These are phyloP conservation scores for Pegoplata infirma DNA, from an alignment of 2,888 invertebrate species.

Conservation along the genomic window DNA sequence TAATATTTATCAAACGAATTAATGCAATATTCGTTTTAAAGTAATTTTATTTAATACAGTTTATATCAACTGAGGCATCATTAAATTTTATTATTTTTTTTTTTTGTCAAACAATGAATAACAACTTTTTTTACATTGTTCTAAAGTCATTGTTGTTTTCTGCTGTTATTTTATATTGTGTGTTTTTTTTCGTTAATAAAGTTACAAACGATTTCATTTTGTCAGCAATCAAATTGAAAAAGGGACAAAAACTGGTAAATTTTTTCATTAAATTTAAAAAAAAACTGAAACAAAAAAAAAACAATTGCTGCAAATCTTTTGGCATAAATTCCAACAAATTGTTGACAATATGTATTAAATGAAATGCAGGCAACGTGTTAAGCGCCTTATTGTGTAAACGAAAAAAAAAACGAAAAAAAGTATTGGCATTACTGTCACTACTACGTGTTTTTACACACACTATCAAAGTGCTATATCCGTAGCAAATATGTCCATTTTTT, in stretches of 20 bases:
- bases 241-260: slow-evolving; percentile 58
- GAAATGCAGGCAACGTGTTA: slow-evolving; percentile 61
- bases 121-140: slow-evolving; percentile 57
- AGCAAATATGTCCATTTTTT: slow-evolving; percentile 22
- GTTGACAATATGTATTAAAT: slow-evolving; percentile 72
- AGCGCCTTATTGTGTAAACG: slow-evolving; percentile 53
- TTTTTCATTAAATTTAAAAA: slow-evolving; percentile 62
- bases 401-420: slow-evolving; percentile 39
- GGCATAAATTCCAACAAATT: slow-evolving; percentile 67
- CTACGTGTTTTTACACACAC: neutral
- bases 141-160: slow-evolving; percentile 33
- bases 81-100: slow-evolving; percentile 49
- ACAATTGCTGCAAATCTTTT: slow-evolving; percentile 51
- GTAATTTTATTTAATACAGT: slow-evolving; percentile 14
- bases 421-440: slow-evolving; percentile 63
- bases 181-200: slow-evolving; percentile 44
- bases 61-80: slow-evolving; percentile 46
- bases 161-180: slow-evolving; percentile 29
- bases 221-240: slow-evolving; percentile 58
- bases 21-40: slow-evolving; percentile 31
- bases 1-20: neutral
- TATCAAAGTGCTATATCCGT: slow-evolving; percentile 33
- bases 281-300: slow-evolving; percentile 22
- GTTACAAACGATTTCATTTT: slow-evolving; percentile 63
- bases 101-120: slow-evolving; percentile 50